Evolutionary conservation across 2,113 vertebrate genomes (phyloP).

Genomic region (Amia ocellicauda): DNA sequence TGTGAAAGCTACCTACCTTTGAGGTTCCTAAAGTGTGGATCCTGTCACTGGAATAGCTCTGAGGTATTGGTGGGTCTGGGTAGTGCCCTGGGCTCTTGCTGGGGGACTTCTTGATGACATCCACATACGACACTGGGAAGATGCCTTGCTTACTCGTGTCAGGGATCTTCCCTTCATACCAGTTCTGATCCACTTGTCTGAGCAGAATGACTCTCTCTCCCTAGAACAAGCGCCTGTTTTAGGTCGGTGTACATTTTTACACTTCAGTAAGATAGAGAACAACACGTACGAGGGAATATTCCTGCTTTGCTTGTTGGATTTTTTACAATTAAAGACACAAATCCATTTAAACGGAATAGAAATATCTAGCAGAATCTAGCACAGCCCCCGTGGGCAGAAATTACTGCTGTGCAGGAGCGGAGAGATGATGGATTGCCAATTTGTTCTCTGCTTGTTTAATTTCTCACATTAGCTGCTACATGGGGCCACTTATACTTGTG

Average conservation of each 20-base stretch:
- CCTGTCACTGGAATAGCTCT: constrained; percentile 75
- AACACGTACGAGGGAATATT: too few species aligned
- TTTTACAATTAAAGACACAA: too few species aligned
- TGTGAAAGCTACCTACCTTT: constrained; percentile 71
- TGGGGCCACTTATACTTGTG: too few species aligned
- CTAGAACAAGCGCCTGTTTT: constrained; percentile 58
- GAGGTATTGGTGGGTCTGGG: constrained; percentile 66
- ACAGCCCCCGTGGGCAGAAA: background rate
- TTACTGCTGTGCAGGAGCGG: too few species aligned
- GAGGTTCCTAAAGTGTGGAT: constrained; percentile 72
- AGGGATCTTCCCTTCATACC: constrained; percentile 95
- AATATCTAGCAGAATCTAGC: too few species aligned
- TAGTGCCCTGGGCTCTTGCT: constrained; percentile 74
- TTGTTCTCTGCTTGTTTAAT: too few species aligned
- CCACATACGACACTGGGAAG: constrained; percentile 94
- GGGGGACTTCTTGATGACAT: constrained; percentile 80
- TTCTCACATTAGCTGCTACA: too few species aligned
- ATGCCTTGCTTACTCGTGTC: constrained; percentile 92
- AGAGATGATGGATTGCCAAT: too few species aligned
- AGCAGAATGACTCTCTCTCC: constrained; percentile 89
- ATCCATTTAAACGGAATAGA: too few species aligned
- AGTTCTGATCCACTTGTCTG: constrained; percentile 94
- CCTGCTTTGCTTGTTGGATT: too few species aligned
- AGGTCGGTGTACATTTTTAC: too few species aligned
- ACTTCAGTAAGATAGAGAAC: too few species aligned